A percentile compares a stretch with the other conserved stretches of the same genome.
phyloP scores from a whole-genome alignment of 1,140 invertebrate genomes.

The Brachionus sp. region DNA sequence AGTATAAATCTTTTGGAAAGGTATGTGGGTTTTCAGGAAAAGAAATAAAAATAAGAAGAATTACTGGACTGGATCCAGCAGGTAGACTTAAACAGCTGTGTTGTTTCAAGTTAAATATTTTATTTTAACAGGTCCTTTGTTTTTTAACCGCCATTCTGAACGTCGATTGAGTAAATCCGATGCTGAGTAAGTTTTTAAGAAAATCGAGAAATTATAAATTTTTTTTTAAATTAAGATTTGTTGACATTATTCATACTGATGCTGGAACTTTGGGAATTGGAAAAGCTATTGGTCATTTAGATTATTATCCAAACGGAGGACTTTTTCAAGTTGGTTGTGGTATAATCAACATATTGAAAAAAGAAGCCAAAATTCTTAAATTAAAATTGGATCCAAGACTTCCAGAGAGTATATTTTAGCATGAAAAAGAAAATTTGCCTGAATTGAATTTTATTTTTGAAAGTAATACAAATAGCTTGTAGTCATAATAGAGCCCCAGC shows the following conservation, averaged over 20 bases:
- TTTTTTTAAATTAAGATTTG: slow-evolving; percentile 61
- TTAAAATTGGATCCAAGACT: slow-evolving; percentile 9
- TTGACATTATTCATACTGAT: slow-evolving; percentile 91
- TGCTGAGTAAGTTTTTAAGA: slow-evolving; percentile 66
- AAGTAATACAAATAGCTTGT: slow-evolving; percentile 23
- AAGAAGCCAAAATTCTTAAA: not conserved
- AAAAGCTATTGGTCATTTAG: slow-evolving; percentile 64
- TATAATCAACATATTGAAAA: not conserved
- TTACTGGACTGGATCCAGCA: slow-evolving; percentile 80
- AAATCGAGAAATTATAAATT: not conserved
- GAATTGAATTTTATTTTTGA: not conserved
- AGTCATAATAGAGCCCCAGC: not conserved
- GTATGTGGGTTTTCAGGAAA: slow-evolving; percentile 78
- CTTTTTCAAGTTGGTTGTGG: slow-evolving; percentile 62
- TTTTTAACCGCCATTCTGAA: slow-evolving; percentile 77
- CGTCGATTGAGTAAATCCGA: slow-evolving; percentile 78
- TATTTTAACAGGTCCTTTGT: slow-evolving; percentile 59
- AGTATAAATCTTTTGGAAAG: not conserved
- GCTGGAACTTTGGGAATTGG: slow-evolving; percentile 61
- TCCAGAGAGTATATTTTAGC: not conserved
- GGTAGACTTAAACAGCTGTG: slow-evolving; percentile 58
- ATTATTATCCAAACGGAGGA: slow-evolving; percentile 47
- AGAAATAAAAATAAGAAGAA: slow-evolving; percentile 73
- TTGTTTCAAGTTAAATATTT: not conserved
- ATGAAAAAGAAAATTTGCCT: too few species aligned